Evolutionary conservation across 2,113 vertebrate species (phyloP).

Genomic region (Mobula hypostoma): DNA sequence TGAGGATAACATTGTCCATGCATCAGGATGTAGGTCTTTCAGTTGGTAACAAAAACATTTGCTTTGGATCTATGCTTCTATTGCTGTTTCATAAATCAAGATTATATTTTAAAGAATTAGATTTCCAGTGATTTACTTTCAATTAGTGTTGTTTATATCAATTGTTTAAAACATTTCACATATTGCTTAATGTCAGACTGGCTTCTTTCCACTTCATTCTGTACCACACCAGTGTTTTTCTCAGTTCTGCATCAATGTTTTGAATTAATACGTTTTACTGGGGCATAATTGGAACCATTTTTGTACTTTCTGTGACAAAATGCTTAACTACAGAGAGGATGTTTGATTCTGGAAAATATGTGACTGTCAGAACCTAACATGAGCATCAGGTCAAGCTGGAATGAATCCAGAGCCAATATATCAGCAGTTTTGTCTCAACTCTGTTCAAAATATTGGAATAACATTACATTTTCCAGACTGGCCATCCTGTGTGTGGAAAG

Average conservation of each 20-base stretch:
- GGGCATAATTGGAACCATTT: background rate
- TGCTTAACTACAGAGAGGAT: background rate
- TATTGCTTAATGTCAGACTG: slow-evolving; percentile 1
- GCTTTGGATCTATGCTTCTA: no score
- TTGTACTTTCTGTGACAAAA: background rate
- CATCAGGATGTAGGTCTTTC: background rate
- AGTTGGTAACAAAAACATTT: background rate
- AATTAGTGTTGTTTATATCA: background rate
- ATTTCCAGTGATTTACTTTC: background rate
- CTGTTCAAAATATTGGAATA: background rate
- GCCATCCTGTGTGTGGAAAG: background rate
- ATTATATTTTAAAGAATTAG: background rate
- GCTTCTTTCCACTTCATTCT: background rate
- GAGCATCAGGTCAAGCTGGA: background rate
- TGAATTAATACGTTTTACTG: background rate
- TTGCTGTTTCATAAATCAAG: background rate
- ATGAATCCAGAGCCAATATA: background rate
- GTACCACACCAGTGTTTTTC: background rate
- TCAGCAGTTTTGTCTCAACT: background rate
- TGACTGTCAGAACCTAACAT: background rate
- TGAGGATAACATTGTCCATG: background rate
- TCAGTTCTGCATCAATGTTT: background rate
- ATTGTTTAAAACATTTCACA: background rate
- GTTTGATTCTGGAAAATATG: background rate
- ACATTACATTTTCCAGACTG: background rate